phyloP scores from a whole-genome alignment of 2,888 invertebrate species.

The Incurvaria masculella region DNA sequence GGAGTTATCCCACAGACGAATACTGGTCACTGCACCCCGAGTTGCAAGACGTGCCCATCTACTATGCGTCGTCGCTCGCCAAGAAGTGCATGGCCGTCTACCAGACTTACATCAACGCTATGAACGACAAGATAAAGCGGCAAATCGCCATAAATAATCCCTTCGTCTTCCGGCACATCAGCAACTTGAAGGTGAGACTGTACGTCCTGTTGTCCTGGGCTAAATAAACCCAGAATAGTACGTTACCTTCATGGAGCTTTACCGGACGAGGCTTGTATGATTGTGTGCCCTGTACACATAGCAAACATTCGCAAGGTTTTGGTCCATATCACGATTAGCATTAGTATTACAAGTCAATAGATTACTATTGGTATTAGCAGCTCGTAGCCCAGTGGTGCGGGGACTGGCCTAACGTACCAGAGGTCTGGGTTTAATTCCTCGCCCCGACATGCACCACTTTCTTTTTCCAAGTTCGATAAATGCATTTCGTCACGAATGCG shows the following conservation, averaged over 20 bases:
- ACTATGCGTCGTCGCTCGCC: constrained; percentile 98
- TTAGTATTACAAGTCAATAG: not conserved
- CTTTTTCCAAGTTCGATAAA: too few species aligned
- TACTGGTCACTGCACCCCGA: constrained; percentile 98
- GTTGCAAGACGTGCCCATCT: constrained; percentile 97
- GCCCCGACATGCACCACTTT: too few species aligned
- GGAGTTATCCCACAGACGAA: constrained; percentile 72
- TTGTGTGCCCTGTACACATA: too few species aligned
- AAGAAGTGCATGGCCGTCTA: constrained; percentile 99
- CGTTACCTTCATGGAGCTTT: too few species aligned
- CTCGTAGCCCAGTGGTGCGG: too few species aligned
- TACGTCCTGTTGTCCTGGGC: too few species aligned
- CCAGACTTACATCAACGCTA: constrained; percentile 98
- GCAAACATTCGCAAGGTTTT: constrained; percentile 2
- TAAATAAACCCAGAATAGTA: too few species aligned
- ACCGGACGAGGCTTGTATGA: too few species aligned
- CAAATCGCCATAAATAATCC: constrained; percentile 99
- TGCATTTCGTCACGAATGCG: too few species aligned
- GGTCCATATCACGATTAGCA: not conserved
- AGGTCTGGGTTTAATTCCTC: too few species aligned
- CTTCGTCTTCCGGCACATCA: constrained; percentile 97
- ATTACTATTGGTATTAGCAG: too few species aligned
- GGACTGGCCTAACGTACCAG: too few species aligned
- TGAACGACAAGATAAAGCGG: constrained; percentile 95
- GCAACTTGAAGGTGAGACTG: constrained; percentile 72